These are phyloP conservation scores for Prolemur simus DNA, from an alignment of 2,113 vertebrate genomes.

Conservation along the genomic window DNA sequence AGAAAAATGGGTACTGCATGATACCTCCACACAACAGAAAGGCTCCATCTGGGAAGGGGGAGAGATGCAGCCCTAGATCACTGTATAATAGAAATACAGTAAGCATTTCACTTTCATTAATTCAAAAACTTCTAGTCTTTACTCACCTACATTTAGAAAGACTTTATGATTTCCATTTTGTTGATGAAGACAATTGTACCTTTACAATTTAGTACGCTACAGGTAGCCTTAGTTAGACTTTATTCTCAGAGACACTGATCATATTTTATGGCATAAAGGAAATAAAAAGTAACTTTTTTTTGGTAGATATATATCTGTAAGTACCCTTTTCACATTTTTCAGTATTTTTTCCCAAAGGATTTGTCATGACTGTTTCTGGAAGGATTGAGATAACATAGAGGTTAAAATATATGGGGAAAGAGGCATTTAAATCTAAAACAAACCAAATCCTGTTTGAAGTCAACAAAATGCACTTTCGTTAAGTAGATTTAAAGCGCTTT, in stretches of 20 bases:
- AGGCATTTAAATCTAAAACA: constrained; percentile 24
- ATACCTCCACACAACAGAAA: not conserved
- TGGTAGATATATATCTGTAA: not conserved
- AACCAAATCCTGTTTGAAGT: not conserved
- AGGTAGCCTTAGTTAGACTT: not conserved
- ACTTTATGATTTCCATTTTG: not conserved
- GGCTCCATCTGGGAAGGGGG: not conserved
- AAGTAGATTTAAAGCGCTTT: not conserved
- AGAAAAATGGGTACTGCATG: not conserved
- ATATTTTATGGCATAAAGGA: not conserved
- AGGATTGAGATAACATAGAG: not conserved
- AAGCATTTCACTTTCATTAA: not conserved
- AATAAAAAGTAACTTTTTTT: constrained; percentile 25
- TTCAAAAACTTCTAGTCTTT: constrained; percentile 12
- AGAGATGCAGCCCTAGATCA: not conserved
- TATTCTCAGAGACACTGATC: not conserved
- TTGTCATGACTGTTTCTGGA: constrained; percentile 38
- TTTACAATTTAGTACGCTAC: not conserved
- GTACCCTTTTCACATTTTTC: not conserved
- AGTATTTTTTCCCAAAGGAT: not conserved
- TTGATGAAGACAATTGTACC: not conserved
- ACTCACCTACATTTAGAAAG: not conserved
- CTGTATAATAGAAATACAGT: not conserved
- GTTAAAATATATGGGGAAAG: not conserved
- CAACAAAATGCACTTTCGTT: not conserved